Evolutionary conservation across 2,797 vertebrate species (phyloP).

Genomic region (Pantherophis alleghaniensis): DNA sequence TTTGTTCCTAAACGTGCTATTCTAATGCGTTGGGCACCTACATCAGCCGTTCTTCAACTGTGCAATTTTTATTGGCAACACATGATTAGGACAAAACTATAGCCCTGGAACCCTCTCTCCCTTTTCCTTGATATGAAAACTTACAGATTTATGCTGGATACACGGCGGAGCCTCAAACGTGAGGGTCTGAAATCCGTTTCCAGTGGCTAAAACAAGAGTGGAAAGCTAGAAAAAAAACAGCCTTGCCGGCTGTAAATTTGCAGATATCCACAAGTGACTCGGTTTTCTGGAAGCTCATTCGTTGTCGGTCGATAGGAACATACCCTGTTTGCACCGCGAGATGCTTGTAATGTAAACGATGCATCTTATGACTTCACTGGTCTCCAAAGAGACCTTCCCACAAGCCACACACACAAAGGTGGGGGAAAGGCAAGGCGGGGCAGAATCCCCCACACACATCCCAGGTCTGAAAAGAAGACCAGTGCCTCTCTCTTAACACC

Average conservation of each 20-base stretch:
- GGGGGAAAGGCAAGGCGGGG: neutral
- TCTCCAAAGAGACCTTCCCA: neutral
- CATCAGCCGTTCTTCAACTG: neutral
- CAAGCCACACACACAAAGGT: neutral
- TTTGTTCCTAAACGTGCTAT: neutral
- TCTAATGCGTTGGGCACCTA: neutral
- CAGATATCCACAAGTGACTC: neutral
- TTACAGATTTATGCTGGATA: neutral
- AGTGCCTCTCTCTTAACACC: neutral
- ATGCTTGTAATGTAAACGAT: neutral
- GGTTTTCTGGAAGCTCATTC: neutral
- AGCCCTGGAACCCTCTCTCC: neutral
- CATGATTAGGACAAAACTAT: neutral
- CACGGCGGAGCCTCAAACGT: rapidly evolving
- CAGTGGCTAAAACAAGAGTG: neutral
- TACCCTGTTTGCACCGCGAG: neutral
- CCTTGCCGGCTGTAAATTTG: neutral
- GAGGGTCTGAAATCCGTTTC: neutral
- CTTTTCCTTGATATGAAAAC: neutral
- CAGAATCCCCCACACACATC: neutral
- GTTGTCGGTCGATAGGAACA: neutral
- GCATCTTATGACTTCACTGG: neutral
- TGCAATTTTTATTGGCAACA: neutral
- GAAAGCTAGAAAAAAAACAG: neutral
- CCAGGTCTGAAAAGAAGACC: neutral